Evolutionary conservation across 2,797 vertebrate species (phyloP).

Genomic region (Poecilia gillii): DNA sequence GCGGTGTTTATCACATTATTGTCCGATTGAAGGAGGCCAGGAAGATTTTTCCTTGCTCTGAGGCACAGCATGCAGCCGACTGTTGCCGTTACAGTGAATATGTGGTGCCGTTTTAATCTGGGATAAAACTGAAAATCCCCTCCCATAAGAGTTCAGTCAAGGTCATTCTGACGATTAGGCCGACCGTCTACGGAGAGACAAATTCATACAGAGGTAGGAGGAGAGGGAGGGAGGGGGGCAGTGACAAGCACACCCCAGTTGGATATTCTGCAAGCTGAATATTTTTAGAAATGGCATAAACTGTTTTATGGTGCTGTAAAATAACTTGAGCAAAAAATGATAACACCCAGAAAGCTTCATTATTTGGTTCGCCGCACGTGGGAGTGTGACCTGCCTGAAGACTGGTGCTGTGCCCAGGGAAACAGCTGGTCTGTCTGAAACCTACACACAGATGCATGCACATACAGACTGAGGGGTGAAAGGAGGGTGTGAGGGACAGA

Average conservation of each 20-base stretch:
- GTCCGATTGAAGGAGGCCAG: slow-evolving; percentile 33
- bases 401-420: slow-evolving; percentile 69
- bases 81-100: slow-evolving; percentile 70
- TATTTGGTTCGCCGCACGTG: slow-evolving; percentile 64
- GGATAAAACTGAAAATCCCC: slow-evolving; percentile 85
- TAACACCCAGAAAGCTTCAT: slow-evolving; percentile 17
- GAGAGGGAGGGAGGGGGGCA: neutral
- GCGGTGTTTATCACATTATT: slow-evolving; percentile 41
- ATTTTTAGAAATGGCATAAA: neutral
- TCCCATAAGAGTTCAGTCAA: slow-evolving; percentile 81
- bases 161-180: slow-evolving; percentile 82
- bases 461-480: slow-evolving; percentile 62
- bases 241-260: slow-evolving; percentile 7
- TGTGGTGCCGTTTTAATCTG: slow-evolving; percentile 83
- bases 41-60: slow-evolving; percentile 40
- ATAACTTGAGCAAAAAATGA: neutral
- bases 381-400: slow-evolving; percentile 67
- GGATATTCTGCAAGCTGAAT: slow-evolving; percentile 6
- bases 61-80: slow-evolving; percentile 61
- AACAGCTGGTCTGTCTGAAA: slow-evolving; percentile 77
- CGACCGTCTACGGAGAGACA: slow-evolving; percentile 71
- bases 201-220: slow-evolving; percentile 45
- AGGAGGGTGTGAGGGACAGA: slow-evolving; percentile 57
- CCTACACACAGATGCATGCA: slow-evolving; percentile 47
- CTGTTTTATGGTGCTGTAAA: neutral